Base-by-base conservation (phyloP, 1,140 invertebrate species). In the Papilio helenus region DNA sequence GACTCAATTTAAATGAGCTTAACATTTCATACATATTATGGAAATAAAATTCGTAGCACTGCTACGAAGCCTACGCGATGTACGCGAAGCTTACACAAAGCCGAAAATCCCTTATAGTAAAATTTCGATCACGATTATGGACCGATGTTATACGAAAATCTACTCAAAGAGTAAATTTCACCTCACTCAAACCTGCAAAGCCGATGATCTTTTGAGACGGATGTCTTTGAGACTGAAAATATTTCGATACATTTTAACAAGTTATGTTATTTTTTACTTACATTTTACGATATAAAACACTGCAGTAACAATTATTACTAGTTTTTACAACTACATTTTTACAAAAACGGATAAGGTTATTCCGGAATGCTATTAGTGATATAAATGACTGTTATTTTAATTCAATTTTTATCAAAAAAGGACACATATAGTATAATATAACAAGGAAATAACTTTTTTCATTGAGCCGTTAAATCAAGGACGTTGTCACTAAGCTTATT, bases 361-460 rank as follows among this genome's bases (percentile, higher is more conserved):
- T n/a, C n/a, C 3, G 7, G n/a, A 1, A 16, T 16, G 51, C 4
- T 55, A 20, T 55, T 8, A 55, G n/a, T 0, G 20, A 3, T 14
- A 18, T 61, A 61, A 10, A 26, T 8, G 3, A 23, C 0, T 14
- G n/a, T n/a, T 51, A n/a, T 51, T n/a, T 16, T 1, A 51, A 51
- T 51, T 16, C 7, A 51, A n/a, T 51, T 51, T 51, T 18, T 51
- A 51, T 51, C 5, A 51, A 3, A 58, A 65, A 65, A 12, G 23
- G 18, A 29, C 55, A 9, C 5, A 2, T 12, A 29, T 68, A 16
- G 23, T 29, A 34, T 68, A 14, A 29, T 7, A 5, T 68, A 68
- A 26, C 58, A 61, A 68, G 23, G 61, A 68, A 68, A 68, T 68
- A 68, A 68, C 61, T 68, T 68, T 23, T 68, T 16, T 68, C 61